phyloP scores from a whole-genome alignment of 1,140 invertebrate genomes.

The Saccostrea echinata region DNA sequence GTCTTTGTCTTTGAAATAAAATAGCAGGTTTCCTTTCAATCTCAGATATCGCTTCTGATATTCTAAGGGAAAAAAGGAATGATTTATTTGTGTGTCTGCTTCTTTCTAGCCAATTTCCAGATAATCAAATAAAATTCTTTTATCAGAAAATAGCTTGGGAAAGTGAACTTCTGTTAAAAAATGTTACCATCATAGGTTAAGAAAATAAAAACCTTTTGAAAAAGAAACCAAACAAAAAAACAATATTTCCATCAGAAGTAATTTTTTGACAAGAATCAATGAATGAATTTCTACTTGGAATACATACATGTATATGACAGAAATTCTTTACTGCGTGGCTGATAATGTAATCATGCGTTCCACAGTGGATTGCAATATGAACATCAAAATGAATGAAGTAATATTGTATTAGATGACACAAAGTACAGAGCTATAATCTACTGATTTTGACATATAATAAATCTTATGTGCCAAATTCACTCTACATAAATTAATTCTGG shows the following conservation, averaged over 20 bases:
- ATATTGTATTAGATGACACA: not conserved
- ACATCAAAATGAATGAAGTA: not conserved
- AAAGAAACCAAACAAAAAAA: too few relatives aligned
- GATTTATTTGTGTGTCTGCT: not conserved
- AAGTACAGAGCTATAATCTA: not conserved
- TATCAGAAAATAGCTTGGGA: too few relatives aligned
- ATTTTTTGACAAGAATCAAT: not conserved
- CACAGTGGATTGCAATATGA: not conserved
- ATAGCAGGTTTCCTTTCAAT: conserved; percentile 93
- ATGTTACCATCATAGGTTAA: too few relatives aligned
- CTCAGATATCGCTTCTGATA: conserved; percentile 93
- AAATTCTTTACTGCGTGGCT: not conserved
- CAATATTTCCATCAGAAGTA: not conserved
- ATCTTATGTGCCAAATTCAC: too few relatives aligned
- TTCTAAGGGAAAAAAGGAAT: conserved; percentile 82
- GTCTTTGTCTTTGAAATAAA: conserved; percentile 95
- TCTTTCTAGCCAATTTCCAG: too few relatives aligned
- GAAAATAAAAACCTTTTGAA: too few relatives aligned
- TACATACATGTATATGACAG: not conserved
- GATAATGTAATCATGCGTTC: not conserved
- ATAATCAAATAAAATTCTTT: too few relatives aligned
- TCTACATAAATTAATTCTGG: too few relatives aligned
- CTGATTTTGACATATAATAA: too few relatives aligned
- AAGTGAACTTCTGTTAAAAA: too few relatives aligned
- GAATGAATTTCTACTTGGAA: not conserved